These are phyloP conservation scores for Alosa alosa DNA, from an alignment of 2,113 vertebrate genomes.

Conservation along the genomic window DNA sequence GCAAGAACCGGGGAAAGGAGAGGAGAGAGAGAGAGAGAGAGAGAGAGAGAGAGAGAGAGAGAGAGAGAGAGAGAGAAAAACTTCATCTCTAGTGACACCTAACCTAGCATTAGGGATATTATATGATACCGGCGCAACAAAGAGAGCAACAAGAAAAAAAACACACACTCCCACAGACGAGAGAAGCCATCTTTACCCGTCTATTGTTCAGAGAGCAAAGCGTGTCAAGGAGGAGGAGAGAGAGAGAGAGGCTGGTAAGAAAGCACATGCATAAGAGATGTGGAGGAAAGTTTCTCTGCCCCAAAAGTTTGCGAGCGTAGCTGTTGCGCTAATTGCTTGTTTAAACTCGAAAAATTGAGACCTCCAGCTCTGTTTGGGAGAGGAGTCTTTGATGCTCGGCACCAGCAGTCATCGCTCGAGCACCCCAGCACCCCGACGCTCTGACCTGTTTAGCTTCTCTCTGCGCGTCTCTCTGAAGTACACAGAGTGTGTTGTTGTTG, in stretches of 20 bases:
- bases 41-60: not conserved
- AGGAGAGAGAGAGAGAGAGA: not conserved
- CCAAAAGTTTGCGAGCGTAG: slow-evolving; percentile 51
- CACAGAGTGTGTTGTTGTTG: not conserved
- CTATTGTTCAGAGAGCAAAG: slow-evolving; percentile 52
- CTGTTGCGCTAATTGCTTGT: slow-evolving; percentile 64
- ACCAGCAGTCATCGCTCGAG: not conserved
- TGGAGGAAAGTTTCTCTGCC: slow-evolving; percentile 51
- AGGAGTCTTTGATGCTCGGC: slow-evolving; percentile 27
- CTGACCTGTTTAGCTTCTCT: slow-evolving; percentile 12
- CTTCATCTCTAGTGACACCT: slow-evolving; percentile 64
- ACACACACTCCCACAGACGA: slow-evolving; percentile 55
- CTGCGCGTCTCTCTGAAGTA: not conserved
- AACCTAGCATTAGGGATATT: slow-evolving; percentile 71
- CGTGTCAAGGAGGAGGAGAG: slow-evolving; percentile 56
- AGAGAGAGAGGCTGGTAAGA: slow-evolving; percentile 5
- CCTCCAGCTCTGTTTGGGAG: slow-evolving; percentile 40
- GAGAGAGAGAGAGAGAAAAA: slow-evolving; percentile 49
- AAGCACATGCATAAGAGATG: slow-evolving; percentile 19
- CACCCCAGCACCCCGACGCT: not conserved
- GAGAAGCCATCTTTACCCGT: slow-evolving; percentile 53
- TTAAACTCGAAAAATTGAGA: slow-evolving; percentile 44
- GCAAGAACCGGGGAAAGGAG: not conserved
- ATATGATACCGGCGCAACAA: slow-evolving; percentile 51
- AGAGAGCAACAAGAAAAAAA: slow-evolving; percentile 43